Conservation (phyloP, 1,140 invertebrate species). For the Lepidotrigona ventralis region DNA sequence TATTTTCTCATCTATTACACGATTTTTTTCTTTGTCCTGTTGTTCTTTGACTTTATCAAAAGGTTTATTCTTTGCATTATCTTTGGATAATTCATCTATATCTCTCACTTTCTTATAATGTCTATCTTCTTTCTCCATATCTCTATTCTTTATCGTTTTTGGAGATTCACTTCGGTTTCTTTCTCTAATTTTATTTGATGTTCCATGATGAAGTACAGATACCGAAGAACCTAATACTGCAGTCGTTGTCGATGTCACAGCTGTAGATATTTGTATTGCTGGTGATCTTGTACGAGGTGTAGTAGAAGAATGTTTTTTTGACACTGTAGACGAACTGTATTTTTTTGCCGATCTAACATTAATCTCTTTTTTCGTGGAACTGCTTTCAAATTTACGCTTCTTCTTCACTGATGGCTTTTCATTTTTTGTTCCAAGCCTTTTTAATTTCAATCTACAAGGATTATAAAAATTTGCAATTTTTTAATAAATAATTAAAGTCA, state of each 20-base stretch:
- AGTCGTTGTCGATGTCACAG: slow-evolving; percentile 30
- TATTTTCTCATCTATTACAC: slow-evolving; percentile 70
- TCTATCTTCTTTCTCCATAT: slow-evolving; percentile 69
- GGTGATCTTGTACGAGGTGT: slow-evolving; percentile 71
- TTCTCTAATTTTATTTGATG: slow-evolving; percentile 69
- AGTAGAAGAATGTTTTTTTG: slow-evolving; percentile 69
- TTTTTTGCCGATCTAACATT: slow-evolving; percentile 70
- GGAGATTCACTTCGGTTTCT: slow-evolving; percentile 77
- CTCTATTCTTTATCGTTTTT: slow-evolving; percentile 60
- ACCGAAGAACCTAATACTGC: slow-evolving; percentile 54
- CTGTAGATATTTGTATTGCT: slow-evolving; percentile 42
- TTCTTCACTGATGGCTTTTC: slow-evolving; percentile 74
- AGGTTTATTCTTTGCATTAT: slow-evolving; percentile 65
- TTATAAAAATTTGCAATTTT: not conserved
- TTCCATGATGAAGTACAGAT: slow-evolving; percentile 59
- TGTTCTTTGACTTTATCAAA: slow-evolving; percentile 73
- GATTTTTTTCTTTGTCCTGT: slow-evolving; percentile 70
- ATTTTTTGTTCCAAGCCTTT: slow-evolving; percentile 73
- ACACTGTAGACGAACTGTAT: slow-evolving; percentile 56
- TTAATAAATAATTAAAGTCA: no score
- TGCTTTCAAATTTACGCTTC: slow-evolving; percentile 74
- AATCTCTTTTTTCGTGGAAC: slow-evolving; percentile 69
- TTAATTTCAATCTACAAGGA: slow-evolving; percentile 73
- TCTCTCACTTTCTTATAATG: slow-evolving; percentile 73
- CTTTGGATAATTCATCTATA: slow-evolving; percentile 64